These are phyloP conservation scores for Euphonia xanthogaster DNA, from an alignment of 2,797 vertebrate genomes.

Conservation along the genomic window DNA sequence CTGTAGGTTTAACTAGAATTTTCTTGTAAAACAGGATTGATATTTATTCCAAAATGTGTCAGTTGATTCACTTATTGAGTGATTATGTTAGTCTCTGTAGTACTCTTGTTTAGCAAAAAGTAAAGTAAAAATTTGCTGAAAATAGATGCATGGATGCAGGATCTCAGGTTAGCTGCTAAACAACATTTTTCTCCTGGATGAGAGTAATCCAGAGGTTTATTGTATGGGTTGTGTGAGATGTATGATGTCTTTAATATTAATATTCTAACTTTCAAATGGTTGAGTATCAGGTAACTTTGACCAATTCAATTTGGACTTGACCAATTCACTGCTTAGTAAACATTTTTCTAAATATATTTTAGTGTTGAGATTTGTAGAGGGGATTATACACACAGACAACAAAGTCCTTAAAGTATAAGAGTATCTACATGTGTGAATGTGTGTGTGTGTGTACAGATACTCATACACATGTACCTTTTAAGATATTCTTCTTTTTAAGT, in stretches of 20 bases:
- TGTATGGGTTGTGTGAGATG: neutral
- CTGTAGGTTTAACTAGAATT: neutral
- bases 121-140: neutral
- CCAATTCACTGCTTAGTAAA: neutral
- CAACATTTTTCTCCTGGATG: neutral
- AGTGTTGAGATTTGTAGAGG: neutral
- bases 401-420: neutral
- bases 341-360: neutral
- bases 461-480: fast-evolving
- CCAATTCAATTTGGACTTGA: neutral
- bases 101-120: neutral
- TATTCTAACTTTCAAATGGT: neutral
- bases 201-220: neutral
- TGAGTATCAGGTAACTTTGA: neutral
- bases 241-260: neutral
- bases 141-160: neutral
- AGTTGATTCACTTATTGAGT: neutral
- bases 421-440: fast-evolving
- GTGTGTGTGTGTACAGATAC: neutral
- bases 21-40: neutral
- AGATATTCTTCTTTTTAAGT: neutral
- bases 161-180: neutral
- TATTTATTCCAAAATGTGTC: neutral
- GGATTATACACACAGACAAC: neutral
- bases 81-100: neutral